Evolutionary conservation across 1,140 invertebrate genomes (phyloP).

Genomic region (Hycleus phaleratus): DNA sequence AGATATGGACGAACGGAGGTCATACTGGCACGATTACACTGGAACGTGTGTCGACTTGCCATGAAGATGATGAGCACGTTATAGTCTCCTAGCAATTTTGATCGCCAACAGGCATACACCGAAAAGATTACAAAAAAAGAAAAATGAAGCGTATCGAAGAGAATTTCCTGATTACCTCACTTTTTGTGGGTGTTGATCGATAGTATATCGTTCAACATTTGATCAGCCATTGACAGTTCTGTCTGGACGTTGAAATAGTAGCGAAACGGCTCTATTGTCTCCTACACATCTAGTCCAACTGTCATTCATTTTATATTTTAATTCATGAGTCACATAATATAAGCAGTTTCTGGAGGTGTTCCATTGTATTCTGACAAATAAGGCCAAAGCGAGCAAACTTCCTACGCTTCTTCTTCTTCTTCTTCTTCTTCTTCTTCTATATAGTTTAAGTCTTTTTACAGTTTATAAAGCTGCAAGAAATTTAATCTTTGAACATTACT

Average conservation of each 20-base stretch:
- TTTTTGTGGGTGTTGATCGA: no score
- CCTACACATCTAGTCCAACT: conserved; percentile 14
- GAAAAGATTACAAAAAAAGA: no score
- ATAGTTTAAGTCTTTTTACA: not conserved
- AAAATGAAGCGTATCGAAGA: no score
- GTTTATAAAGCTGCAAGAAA: conserved; percentile 12
- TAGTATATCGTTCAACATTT: no score
- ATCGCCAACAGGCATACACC: no score
- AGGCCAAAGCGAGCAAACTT: conserved; percentile 16
- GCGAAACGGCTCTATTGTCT: conserved; percentile 6
- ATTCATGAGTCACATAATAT: conserved; percentile 18
- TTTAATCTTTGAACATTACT: conserved; percentile 12
- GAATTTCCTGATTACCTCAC: no score
- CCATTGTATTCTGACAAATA: conserved; percentile 19
- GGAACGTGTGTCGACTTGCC: conserved; percentile 24
- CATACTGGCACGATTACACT: conserved; percentile 25
- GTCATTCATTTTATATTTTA: conserved; percentile 19
- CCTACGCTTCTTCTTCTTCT: conserved; percentile 3
- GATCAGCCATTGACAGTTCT: no score
- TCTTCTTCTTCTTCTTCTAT: no score
- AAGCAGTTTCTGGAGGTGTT: conserved; percentile 18
- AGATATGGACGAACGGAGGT: conserved; percentile 32
- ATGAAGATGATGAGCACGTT: not conserved
- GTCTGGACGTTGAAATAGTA: not conserved
- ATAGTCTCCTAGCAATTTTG: no score